Conservation (phyloP, 92 coral and sea anemone species). For the Phymanthus crucifer region DNA sequence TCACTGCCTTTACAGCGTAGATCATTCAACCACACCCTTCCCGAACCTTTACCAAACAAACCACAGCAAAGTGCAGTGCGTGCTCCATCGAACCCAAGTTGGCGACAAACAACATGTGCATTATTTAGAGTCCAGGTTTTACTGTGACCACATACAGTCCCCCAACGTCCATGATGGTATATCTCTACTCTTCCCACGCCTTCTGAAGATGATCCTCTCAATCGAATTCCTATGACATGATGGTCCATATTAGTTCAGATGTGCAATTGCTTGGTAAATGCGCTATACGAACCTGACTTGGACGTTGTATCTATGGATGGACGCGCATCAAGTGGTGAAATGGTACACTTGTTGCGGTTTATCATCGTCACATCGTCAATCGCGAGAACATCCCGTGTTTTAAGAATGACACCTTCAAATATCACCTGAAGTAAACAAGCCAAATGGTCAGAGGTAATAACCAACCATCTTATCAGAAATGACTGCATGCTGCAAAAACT, state of each 20-base stretch:
- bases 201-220: conserved; percentile 19
- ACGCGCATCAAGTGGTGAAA: conserved; percentile 5
- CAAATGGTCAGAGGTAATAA: neutral
- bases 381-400: conserved; percentile 24
- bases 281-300: conserved; percentile 11
- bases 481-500: neutral
- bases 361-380: conserved; percentile 54
- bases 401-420: conserved; percentile 51
- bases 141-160: conserved; percentile 61
- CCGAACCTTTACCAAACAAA: conserved; percentile 52
- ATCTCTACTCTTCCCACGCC: conserved; percentile 66
- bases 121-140: conserved; percentile 40
- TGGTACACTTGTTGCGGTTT: conserved; percentile 7
- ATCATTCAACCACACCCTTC: conserved; percentile 55
- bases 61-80: conserved; percentile 58
- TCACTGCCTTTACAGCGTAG: conserved; percentile 43
- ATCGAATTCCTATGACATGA: conserved; percentile 14
- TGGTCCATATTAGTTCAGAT: neutral
- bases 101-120: conserved; percentile 58
- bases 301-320: conserved; percentile 16
- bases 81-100: conserved; percentile 55
- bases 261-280: too few relatives aligned
- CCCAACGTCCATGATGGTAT: conserved; percentile 56
- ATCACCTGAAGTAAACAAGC: conserved; percentile 34
- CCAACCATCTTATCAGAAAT: neutral